These are phyloP conservation scores for Enteromius trimaculatus DNA, from an alignment of 2,797 vertebrate genomes.

Conservation along the genomic window DNA sequence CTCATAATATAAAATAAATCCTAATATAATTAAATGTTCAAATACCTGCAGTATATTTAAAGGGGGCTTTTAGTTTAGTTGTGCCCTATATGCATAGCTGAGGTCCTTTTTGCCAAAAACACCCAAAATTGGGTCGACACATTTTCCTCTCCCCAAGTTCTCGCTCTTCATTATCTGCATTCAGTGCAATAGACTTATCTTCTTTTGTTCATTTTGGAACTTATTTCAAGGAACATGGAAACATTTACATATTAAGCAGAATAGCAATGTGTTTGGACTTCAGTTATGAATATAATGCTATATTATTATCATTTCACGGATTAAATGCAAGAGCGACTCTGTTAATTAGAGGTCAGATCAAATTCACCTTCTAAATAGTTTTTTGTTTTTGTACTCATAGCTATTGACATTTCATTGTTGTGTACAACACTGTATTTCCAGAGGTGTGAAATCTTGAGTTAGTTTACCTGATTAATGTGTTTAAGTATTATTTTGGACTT, in stretches of 20 bases:
- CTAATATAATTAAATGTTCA: neutral
- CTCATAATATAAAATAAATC: neutral
- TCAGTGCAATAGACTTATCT: neutral
- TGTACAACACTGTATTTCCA: neutral
- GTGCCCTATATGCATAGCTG: neutral
- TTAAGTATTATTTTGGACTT: neutral
- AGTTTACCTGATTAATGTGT: neutral
- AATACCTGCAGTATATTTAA: neutral
- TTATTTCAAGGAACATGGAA: neutral
- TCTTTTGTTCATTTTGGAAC: slow-evolving; percentile 7
- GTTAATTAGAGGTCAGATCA: slow-evolving; percentile 19
- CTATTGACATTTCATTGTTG: neutral
- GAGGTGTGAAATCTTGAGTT: neutral
- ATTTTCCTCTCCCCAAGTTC: neutral
- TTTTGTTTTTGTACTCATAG: neutral
- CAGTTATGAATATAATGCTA: neutral
- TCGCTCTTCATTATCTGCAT: neutral
- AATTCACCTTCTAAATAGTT: neutral
- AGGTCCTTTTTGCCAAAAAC: neutral
- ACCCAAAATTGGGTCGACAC: neutral
- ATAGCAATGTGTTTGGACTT: neutral
- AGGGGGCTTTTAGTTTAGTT: neutral
- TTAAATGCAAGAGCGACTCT: slow-evolving; percentile 6
- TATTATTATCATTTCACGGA: slow-evolving; percentile 11
- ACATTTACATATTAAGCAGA: slow-evolving; percentile 25